Conservation (phyloP, 2,888 invertebrate species). For the Tribolium freemani region DNA sequence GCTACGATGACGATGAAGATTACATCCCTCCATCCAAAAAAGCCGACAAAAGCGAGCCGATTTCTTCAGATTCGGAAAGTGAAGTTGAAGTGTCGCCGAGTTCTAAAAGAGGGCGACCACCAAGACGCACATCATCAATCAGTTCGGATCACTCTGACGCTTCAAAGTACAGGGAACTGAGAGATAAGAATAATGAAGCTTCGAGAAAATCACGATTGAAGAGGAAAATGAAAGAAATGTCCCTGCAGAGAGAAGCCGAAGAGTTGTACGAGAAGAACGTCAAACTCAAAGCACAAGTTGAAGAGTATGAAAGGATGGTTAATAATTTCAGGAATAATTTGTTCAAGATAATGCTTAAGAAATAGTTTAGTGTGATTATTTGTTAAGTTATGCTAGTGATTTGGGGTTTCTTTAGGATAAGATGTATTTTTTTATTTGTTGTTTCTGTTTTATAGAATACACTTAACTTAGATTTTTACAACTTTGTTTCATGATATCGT, state of each 20-base stretch:
- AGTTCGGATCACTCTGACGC: constrained; percentile 68
- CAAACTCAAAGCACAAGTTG: constrained; percentile 75
- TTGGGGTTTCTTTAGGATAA: constrained; percentile 45
- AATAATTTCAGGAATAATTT: constrained; percentile 76
- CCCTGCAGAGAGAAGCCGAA: constrained; percentile 67
- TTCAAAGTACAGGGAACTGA: constrained; percentile 76
- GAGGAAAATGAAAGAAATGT: constrained; percentile 73
- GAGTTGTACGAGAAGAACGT: constrained; percentile 76
- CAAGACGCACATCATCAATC: constrained; percentile 68
- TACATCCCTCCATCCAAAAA: constrained; percentile 59
- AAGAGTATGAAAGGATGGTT: constrained; percentile 78
- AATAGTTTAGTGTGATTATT: constrained; percentile 53
- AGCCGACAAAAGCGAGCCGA: constrained; percentile 33
- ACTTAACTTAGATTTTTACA: background rate
- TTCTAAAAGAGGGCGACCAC: constrained; percentile 70
- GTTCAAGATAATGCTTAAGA: constrained; percentile 76
- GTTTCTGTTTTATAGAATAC: background rate
- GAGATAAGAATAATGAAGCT: constrained; percentile 85
- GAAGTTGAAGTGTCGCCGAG: constrained; percentile 45
- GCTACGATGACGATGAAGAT: constrained; percentile 61
- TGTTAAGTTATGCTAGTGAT: constrained; percentile 28
- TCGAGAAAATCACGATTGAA: constrained; percentile 82
- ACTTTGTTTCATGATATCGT: background rate
- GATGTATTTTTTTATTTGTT: background rate
- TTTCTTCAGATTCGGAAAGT: constrained; percentile 50